These are phyloP conservation scores for Megaceryle torquata DNA, from an alignment of 2,113 vertebrate species.

Conservation along the genomic window DNA sequence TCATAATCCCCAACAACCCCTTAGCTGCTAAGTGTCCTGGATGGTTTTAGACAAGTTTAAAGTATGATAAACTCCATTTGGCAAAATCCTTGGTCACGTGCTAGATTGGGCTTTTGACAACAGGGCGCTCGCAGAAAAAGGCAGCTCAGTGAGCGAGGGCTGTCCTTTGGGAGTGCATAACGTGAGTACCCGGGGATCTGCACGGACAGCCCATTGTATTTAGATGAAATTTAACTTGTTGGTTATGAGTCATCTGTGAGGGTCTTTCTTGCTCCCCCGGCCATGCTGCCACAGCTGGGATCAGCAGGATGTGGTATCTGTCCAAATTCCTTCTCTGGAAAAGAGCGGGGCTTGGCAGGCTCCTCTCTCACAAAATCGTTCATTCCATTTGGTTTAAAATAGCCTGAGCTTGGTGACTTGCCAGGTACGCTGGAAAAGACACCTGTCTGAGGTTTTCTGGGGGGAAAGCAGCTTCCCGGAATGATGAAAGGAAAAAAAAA, in stretches of 20 bases:
- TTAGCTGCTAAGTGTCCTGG: neutral
- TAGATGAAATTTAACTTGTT: neutral
- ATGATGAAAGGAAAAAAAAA: neutral
- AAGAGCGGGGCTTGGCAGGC: slow-evolving; percentile 25
- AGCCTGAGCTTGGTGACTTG: slow-evolving; percentile 1
- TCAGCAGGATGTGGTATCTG: slow-evolving; percentile 49
- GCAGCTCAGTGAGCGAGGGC: neutral
- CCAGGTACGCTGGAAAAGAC: slow-evolving; percentile 10
- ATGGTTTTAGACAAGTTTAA: neutral
- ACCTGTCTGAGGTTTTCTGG: slow-evolving; percentile 1
- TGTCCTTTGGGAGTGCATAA: neutral
- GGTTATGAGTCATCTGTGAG: neutral
- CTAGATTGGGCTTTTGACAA: neutral
- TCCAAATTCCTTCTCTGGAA: slow-evolving; percentile 22
- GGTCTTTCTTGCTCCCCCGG: neutral
- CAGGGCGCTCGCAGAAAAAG: neutral
- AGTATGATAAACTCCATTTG: neutral
- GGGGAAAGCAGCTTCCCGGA: neutral
- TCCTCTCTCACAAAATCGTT: neutral
- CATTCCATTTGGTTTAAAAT: neutral
- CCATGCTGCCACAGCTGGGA: slow-evolving; percentile 29
- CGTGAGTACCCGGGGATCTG: neutral
- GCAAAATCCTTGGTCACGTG: neutral
- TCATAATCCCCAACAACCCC: neutral
- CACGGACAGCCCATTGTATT: neutral